Evolutionary conservation across 2,797 vertebrate species (phyloP), one percentile per base, ranked within the genome.

Genomic region (Naso thynnoides): DNA sequence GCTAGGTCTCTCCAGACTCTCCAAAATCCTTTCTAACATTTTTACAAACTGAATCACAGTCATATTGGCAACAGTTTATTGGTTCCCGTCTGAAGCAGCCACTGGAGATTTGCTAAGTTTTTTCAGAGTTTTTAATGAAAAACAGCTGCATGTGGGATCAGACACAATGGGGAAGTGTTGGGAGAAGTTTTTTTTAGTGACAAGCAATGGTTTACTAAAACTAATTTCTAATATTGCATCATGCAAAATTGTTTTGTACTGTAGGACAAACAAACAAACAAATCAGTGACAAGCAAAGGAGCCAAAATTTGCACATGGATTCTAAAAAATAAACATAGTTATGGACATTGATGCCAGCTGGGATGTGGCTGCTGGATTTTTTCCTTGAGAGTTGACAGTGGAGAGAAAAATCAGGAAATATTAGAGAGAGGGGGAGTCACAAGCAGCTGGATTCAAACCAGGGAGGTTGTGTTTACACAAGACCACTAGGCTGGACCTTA

Each of bases 1-100:
- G 83, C 82, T 78, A 85, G 88, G 79, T 75, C 65, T 62, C 36
- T 61, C 55, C 53, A 71, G 68, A 59, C 61, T 72, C 68, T 58
- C 53, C 52, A 23, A 9, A 53, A 47, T 65, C 49, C 62, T 54
- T 65, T 74, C 58, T 24, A 73, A 75, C 70, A 81, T 63, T 70
- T 77, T 82, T 75, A 76, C 68, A 79, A 62, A 71, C 48, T 68
- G 39, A 78, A 73, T 75, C 42, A 44, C 48, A 72, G 31, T 52
- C 33, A 24, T 26, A 69, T 52, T 81, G 70, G 65, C 45, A 78
- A 41, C 66, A 67, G 50, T 70, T 74, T 76, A 54, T 79, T 23
- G 29, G 26, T 75, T 66, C 59, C 56, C 47, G 41, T 9, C 55
- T 42, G 42, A 66, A 66, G 52, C 67, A 69, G 49, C 67, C 26